Base-by-base conservation (phyloP, 1,140 invertebrate genomes). In the Psilanteris sp. region DNA sequence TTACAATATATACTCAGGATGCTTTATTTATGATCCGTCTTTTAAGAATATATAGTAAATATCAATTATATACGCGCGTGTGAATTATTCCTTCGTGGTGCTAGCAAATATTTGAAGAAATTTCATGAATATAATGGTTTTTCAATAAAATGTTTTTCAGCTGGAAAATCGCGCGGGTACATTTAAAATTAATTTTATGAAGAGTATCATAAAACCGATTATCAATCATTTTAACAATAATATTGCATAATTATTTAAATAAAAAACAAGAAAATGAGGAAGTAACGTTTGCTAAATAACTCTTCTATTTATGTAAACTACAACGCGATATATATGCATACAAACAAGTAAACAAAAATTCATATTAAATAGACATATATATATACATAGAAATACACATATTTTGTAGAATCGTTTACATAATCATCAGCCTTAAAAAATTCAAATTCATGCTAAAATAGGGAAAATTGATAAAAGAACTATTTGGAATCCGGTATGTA, bases 371-470 rank as follows among this genome's bases (percentile, higher is more conserved):
- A 84, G 78, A 76, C 44, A 77, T 57, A 79, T 55, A 78, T 77
- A 87, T 85, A 86, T 52, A 84, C 82, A 87, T 86, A 87, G 81
- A 87, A 85, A 86, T 84, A 85, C 80, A 87, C 82, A 88, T 88
- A 88, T 88, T 88, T 88, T 88, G 87, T 88, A 88, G 87, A 85
- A 85, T 88, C 85, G 85, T 88, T 88, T 88, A 88, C 86, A 88
- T 76, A 70, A 76, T 86, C 82, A 86, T 85, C 86, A 88, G 87
- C 86, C 86, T 88, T 88, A 88, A 81, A 85, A 77, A 78, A 83
- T 84, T 86, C 66, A 83, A 83, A 70, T 75, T 82, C 75, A 70
- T 36, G 62, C 39, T 68, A 74, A 78, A 66, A 37, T 41, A 48
- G 1, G n/a, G n/a, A n/a, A n/a, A n/a, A n/a, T n/a, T n/a, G n/a